Evolutionary conservation across 2,888 invertebrate genomes (phyloP), one percentile per base, ranked within the genome.

Genomic region (Sinohyriopsis cumingii): DNA sequence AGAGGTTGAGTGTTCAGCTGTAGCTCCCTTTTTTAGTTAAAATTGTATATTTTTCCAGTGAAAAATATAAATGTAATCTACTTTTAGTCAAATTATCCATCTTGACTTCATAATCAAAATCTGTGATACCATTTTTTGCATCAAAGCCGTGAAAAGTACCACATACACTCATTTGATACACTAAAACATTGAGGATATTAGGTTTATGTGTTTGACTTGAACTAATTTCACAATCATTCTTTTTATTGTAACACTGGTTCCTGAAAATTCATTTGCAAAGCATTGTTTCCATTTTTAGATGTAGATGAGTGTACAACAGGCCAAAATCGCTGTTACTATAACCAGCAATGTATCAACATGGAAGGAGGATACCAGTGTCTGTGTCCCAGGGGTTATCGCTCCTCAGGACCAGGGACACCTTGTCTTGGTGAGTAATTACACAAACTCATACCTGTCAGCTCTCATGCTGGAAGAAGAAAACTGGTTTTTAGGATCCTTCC

Each of bases 261-360:
- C 25, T 25, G 5, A 33, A 33, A 33, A 33, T 33, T 20, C 25
- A 12, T 57, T 22, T 59, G 59, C 19, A 5, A 57, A 7, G 15
- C 45, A 66, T 45, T 33, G 15, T 59, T 56, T 55, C 25, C 9
- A 66, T 57, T 65, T 76, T 53, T 71, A 90, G 90, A 90, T 78
- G 78, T 86, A 19, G 85, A 90, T 81, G 90, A 90, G 75, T 90
- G 90, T 78, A 57, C 68, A 5, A 72, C 76, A 54, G 82, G 83
- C 7, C 68, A 74, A 25, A 82, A 85, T 67, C 71, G 78, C 6
- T 90, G 90, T 76, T 85, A 86, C 74, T 82, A 81, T 71, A 87
- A 87, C 74, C 90, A 90, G 79, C 76, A 82, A 53, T 90, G 90
- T 82, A 77, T 87, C 67, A 90, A 90, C 80, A 86, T 87, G 1